phyloP scores from a whole-genome alignment of 2,113 vertebrate genomes.

The Malaclemys terrapin region DNA sequence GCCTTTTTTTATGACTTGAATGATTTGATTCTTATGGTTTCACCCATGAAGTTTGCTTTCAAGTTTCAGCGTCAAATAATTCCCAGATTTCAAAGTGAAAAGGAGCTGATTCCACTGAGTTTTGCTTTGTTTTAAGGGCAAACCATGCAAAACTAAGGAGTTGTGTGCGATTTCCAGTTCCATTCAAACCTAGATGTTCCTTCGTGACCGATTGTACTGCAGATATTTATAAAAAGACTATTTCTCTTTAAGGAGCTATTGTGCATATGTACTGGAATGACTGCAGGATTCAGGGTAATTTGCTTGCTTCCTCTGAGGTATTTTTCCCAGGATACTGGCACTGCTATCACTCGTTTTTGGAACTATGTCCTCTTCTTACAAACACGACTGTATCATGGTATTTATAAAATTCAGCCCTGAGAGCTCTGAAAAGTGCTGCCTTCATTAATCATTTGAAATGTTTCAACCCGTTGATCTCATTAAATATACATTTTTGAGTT shows the following conservation, averaged over 20 bases:
- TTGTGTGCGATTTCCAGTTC: constrained; percentile 17
- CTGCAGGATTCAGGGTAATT: not conserved
- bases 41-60: constrained; percentile 52
- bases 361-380: rapidly evolving
- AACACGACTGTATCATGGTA: not conserved
- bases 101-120: not conserved
- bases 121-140: not conserved
- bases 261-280: rapidly evolving
- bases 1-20: not conserved
- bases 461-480: not conserved
- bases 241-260: rapidly evolving
- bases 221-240: not conserved
- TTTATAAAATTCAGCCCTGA: not conserved
- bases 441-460: not conserved
- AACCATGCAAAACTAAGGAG: not conserved
- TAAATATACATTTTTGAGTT: not conserved
- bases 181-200: not conserved
- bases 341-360: rapidly evolving
- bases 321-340: not conserved
- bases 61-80: constrained; percentile 57
- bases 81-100: constrained; percentile 48
- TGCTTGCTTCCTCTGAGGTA: not conserved
- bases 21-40: not conserved
- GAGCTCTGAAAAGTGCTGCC: not conserved
- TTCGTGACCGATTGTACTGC: rapidly evolving